Evolutionary conservation across 2,888 invertebrate species (phyloP), one percentile per base, ranked within the genome.

Genomic region (Platycheirus albimanus): DNA sequence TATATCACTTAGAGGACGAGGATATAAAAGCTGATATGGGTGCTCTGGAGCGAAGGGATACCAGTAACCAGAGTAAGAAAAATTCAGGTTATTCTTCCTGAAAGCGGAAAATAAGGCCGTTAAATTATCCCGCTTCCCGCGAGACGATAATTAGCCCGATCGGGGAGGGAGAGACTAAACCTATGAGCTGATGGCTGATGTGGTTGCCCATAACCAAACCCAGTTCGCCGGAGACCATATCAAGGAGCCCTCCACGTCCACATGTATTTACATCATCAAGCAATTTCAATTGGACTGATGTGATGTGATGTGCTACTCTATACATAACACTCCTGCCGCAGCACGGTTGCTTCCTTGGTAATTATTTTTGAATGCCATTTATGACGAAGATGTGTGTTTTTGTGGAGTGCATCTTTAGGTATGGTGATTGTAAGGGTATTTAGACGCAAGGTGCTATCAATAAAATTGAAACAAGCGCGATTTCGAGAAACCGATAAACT

Each of bases 21-120:
- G 56, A 66, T 56, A 63, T 45, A 33, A 24, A 43, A 33, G 20
- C 52, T 45, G 58, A 47, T 45, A 30, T 33, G 20, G 36, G 8
- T 33, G n/a, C n/a, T 24, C 6, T 19, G 7, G n/a, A 13, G 45
- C 52, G 10, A 33, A 74, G 38, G 54, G 43, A 41, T 24, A 47
- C 54, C 52, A 8, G 28, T 51, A 33, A 7, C 1, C 7, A 8
- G 8, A 33, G 30, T 15, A 20, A 33, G 49, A 78, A 52, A 83
- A 56, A 78, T 83, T 83, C 83, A 56, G 69, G 83, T 83, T 83
- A 67, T 64, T 78, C 78, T 83, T 83, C 78, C 78, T 78, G 74
- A 78, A 74, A 83, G 83, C 83, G 83, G 83, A 83, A 83, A 83
- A 83, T 69, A 67, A 72, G 77, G 83, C 78, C 74, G 74, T 83